phyloP scores from a whole-genome alignment of 1,140 invertebrate species.

The Drosophila obscura region DNA sequence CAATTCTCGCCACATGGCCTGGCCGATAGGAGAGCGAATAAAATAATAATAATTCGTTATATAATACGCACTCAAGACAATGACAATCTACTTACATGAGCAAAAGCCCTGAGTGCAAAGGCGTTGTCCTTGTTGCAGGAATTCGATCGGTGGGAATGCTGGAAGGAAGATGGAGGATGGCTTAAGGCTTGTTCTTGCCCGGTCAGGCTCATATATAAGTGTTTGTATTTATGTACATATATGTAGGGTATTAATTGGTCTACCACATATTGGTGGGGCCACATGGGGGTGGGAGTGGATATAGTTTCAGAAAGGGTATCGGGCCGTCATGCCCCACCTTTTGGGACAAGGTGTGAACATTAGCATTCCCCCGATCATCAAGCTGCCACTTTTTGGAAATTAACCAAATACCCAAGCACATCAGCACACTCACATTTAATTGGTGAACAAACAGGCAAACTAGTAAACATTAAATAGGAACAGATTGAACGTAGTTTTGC shows the following conservation, averaged over 20 bases:
- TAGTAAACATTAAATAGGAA: slow-evolving; percentile 63
- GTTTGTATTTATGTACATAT: neutral
- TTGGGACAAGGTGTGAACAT: slow-evolving; percentile 40
- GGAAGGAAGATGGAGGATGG: neutral
- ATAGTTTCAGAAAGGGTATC: slow-evolving; percentile 6
- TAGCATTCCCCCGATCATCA: slow-evolving; percentile 32
- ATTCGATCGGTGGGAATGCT: slow-evolving; percentile 46
- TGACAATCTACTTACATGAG: slow-evolving; percentile 46
- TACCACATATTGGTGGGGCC: neutral
- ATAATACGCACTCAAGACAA: slow-evolving; percentile 33
- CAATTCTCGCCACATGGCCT: slow-evolving; percentile 56
- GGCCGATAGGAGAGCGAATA: slow-evolving; percentile 24
- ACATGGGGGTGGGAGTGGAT: neutral
- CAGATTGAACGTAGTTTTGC: slow-evolving; percentile 44
- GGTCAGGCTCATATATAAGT: no score
- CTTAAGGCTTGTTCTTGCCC: neutral
- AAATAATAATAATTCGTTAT: slow-evolving; percentile 46
- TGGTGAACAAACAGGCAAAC: slow-evolving; percentile 47
- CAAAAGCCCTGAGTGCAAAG: slow-evolving; percentile 29
- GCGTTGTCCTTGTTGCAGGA: slow-evolving; percentile 23
- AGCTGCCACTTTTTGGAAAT: slow-evolving; percentile 17
- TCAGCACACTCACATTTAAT: slow-evolving; percentile 50
- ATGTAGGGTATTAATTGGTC: neutral
- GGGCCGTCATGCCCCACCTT: neutral
- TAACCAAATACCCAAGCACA: slow-evolving; percentile 8